These are phyloP conservation scores for Emydura subglobosa DNA, from an alignment of 2,113 vertebrate genomes.

Conservation along the genomic window DNA sequence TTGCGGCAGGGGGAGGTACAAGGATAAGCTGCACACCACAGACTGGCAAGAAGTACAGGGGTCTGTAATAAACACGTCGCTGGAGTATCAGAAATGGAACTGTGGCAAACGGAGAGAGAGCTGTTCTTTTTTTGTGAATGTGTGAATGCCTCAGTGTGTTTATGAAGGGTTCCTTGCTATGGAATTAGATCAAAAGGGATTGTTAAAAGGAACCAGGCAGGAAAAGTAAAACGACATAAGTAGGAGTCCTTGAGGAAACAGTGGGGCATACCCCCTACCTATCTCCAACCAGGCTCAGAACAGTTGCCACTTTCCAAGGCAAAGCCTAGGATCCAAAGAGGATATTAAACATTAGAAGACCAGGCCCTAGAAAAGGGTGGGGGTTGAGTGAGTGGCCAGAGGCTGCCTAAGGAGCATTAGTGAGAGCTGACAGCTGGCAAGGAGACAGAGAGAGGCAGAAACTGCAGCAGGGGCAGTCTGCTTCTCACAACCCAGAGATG, in stretches of 20 bases:
- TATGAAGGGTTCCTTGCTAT: background rate
- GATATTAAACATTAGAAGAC: rapidly evolving
- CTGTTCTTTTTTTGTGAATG: background rate
- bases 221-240: background rate
- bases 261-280: rapidly evolving
- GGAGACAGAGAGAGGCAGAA: background rate
- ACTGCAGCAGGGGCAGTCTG: background rate
- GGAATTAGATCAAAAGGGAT: background rate
- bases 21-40: background rate
- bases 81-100: background rate
- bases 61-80: background rate
- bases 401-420: background rate
- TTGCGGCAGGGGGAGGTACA: background rate
- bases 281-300: background rate
- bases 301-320: rapidly evolving
- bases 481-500: background rate
- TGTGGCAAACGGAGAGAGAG: background rate
- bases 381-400: rapidly evolving
- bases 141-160: background rate
- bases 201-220: background rate
- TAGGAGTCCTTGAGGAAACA: background rate
- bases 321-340: rapidly evolving
- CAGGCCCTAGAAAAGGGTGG: rapidly evolving
- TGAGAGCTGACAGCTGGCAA: rapidly evolving
- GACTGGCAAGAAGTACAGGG: background rate